Conservation (phyloP, 2,113 vertebrate species). For the Sterrhoptilus dennistouni region DNA sequence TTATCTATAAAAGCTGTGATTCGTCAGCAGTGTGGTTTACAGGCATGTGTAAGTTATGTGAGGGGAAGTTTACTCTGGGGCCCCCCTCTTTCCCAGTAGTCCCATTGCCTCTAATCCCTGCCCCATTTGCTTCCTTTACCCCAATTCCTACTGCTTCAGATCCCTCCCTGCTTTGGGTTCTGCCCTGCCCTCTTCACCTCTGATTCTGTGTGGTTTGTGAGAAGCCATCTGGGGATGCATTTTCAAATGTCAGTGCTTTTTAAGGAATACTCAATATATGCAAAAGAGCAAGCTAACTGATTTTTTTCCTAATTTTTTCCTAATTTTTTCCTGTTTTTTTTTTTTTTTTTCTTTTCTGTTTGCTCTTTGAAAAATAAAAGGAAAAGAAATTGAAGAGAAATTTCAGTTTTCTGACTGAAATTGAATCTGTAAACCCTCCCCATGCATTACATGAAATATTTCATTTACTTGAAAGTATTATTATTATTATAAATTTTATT, state of each 20-base stretch:
- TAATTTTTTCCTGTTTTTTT: too few relatives aligned
- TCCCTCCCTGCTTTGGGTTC: neutral
- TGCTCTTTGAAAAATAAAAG: neutral
- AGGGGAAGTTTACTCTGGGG: conserved; percentile 6
- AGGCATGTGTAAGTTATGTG: neutral
- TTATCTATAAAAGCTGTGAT: conserved; percentile 41
- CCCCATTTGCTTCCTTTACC: neutral
- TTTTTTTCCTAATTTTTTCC: fast-evolving
- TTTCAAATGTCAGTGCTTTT: neutral
- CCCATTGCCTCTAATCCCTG: neutral
- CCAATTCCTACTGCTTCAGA: neutral
- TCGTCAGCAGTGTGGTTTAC: conserved; percentile 16
- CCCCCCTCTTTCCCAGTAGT: neutral
- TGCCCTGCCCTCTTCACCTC: neutral
- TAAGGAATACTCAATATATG: neutral
- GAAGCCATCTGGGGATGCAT: neutral
- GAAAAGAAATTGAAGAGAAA: neutral
- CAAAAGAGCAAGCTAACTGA: neutral
- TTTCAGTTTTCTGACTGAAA: neutral
- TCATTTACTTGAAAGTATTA: neutral
- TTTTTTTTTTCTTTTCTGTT: neutral
- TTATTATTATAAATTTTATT: neutral
- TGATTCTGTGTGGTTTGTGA: neutral
- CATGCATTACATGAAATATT: neutral
- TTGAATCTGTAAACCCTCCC: neutral